Base-by-base conservation (phyloP, 2,113 vertebrate species). In the Hirundichthys speculiger region DNA sequence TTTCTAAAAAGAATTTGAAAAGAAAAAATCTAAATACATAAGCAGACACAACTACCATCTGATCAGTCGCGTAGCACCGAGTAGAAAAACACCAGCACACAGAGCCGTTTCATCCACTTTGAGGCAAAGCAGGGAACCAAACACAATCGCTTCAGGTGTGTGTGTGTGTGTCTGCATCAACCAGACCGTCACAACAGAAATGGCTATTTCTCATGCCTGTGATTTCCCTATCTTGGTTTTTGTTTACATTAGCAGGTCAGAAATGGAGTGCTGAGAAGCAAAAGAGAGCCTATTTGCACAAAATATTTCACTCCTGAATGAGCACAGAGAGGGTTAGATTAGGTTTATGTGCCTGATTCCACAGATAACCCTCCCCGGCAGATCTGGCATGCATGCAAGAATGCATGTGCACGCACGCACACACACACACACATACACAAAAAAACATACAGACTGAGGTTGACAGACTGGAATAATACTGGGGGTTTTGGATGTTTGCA, bases 381-480 rank as follows among this genome's bases (percentile, higher is more conserved):
- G 80, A 83, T 76, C 73, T 84, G 82, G 80, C 86, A 83, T 69
- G 71, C 77, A 66, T 46, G 65, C 71, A 77, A 69, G 64, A 77
- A 64, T 25, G 52, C 78, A 67, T 19, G 61, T 21, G 52, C 53
- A 69, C 69, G 18, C 52, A 43, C 63, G 46, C 56, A 54, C 64
- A 39, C 64, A 39, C 69, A 54, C 52, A 59, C 57, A 62, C 22
- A 27, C 49, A 66, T 14, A 64, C 54, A 62, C 10, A 19, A 19
- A 30, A 71, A 55, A 73, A 70, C 39, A 77, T 57, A 46, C 65
- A 90, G 59, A 84, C 75, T 54, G 80, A 81, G 71, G 73, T 73
- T 87, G 85, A 77, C 86, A 88, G 89, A 90, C 87, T 88, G 87
- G 86, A 90, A 89, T 90, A 87, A 89, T 85, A 75, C 82, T 30